Evolutionary conservation across 23 tunicate species (phyloP).

Genomic region (Aplidium turbinatum): DNA sequence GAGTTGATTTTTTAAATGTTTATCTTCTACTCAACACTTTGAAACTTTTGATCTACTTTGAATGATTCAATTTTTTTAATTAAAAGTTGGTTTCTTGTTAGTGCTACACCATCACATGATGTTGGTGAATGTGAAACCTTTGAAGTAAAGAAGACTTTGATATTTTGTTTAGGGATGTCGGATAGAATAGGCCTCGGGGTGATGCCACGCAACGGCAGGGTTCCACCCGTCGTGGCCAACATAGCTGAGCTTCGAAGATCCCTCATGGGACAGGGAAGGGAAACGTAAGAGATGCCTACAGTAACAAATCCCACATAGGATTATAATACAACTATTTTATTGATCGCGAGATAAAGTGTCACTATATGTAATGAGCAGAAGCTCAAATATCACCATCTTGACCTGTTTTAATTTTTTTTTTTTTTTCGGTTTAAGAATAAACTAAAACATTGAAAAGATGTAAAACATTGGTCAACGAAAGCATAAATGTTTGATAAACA

Average conservation of each 20-base stretch:
- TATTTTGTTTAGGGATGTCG: constrained; percentile 66
- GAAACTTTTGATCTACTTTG: too few species aligned
- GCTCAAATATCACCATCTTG: not conserved
- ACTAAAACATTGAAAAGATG: not conserved
- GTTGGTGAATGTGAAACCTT: too few species aligned
- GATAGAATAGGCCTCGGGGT: constrained; percentile 61
- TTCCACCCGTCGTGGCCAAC: constrained; percentile 91
- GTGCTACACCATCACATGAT: too few species aligned
- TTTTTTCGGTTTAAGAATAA: not conserved
- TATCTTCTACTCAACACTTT: too few species aligned
- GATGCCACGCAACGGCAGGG: constrained; percentile 46
- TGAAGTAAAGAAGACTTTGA: not conserved
- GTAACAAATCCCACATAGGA: not conserved
- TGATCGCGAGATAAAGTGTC: not conserved
- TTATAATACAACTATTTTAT: too few species aligned
- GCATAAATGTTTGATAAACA: not conserved
- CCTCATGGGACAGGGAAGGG: constrained; percentile 88
- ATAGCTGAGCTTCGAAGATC: constrained; percentile 85
- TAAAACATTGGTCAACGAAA: not conserved
- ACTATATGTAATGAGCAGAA: not conserved
- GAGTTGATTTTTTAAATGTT: too few species aligned
- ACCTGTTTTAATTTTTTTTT: not conserved
- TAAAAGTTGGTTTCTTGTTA: too few species aligned
- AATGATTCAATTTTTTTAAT: too few species aligned
- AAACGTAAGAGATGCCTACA: constrained; percentile 29